A percentile compares a stretch with the other conserved stretches of the same genome.
phyloP scores from a whole-genome alignment of 1,140 invertebrate species.

The Drosophila sechellia region DNA sequence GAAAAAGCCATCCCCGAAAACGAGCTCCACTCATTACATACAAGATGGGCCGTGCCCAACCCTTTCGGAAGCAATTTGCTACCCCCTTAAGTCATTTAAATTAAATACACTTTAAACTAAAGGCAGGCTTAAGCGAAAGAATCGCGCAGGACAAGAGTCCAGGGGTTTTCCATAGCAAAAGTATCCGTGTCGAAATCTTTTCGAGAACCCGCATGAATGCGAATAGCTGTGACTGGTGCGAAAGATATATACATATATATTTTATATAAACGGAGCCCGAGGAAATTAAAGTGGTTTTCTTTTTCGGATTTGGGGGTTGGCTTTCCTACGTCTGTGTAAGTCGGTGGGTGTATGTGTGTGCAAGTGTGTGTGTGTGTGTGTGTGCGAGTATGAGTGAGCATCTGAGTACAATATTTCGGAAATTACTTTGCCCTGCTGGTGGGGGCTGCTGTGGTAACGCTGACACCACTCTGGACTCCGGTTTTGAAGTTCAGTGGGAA shows the following conservation, averaged over 20 bases:
- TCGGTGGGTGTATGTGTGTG: no score
- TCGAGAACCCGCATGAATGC: constrained; percentile 39
- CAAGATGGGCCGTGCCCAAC: neutral
- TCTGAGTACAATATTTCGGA: constrained; percentile 70
- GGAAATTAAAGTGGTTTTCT: constrained; percentile 81
- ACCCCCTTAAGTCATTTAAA: constrained; percentile 76
- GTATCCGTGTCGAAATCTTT: constrained; percentile 38
- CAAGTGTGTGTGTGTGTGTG: neutral
- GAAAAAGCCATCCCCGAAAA: constrained; percentile 3
- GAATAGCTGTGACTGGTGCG: constrained; percentile 49
- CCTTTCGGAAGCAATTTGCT: constrained; percentile 25
- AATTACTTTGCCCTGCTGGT: constrained; percentile 74
- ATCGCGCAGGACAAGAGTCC: constrained; percentile 27
- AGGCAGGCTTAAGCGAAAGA: constrained; percentile 24
- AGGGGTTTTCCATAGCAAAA: constrained; percentile 12
- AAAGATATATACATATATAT: constrained; percentile 64
- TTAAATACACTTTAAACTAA: constrained; percentile 76
- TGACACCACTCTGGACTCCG: constrained; percentile 52
- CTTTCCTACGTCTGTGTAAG: constrained; percentile 40
- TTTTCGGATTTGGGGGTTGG: constrained; percentile 51
- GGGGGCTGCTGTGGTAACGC: constrained; percentile 72
- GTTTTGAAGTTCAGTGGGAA: constrained; percentile 40
- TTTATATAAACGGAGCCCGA: constrained; percentile 46
- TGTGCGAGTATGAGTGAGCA: constrained; percentile 16
- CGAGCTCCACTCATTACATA: constrained; percentile 43